Evolutionary conservation across 2,888 invertebrate species (phyloP).

Genomic region (Koerneria pararmatus): DNA sequence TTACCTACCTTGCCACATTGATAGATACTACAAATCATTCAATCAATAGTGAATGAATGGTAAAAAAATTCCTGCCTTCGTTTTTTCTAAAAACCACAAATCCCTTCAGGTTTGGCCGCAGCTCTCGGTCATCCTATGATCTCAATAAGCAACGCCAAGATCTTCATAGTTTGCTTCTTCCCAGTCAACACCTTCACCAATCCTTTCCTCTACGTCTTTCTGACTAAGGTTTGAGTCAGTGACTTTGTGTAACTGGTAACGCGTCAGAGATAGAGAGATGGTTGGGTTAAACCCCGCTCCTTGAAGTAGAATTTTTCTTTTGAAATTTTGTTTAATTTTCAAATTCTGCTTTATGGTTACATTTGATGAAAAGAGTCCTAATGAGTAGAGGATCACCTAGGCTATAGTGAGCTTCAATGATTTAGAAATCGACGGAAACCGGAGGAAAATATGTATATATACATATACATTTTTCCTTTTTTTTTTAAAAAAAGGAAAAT

Average conservation of each 20-base stretch:
- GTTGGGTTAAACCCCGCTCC: not conserved
- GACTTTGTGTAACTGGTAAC: no score
- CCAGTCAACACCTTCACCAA: constrained; percentile 95
- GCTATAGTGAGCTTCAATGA: no score
- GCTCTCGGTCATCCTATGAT: constrained; percentile 85
- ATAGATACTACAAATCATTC: not conserved
- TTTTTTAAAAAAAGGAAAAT: no score
- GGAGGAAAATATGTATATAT: no score
- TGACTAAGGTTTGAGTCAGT: constrained; percentile 70
- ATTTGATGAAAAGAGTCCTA: no score
- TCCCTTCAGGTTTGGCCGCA: constrained; percentile 70
- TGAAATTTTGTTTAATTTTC: no score
- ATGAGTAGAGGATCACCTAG: no score
- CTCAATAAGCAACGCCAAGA: constrained; percentile 87
- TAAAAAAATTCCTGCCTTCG: not conserved
- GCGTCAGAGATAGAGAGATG: no score
- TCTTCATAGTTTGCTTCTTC: constrained; percentile 85
- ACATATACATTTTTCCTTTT: no score
- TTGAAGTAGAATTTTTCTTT: no score
- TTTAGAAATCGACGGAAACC: no score
- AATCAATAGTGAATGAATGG: not conserved
- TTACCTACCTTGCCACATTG: not conserved
- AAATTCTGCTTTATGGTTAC: no score
- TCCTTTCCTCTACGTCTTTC: constrained; percentile 92
- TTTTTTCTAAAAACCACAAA: not conserved